Conservation (phyloP, 2,888 invertebrate genomes). For the Stenotaenia linearis region DNA sequence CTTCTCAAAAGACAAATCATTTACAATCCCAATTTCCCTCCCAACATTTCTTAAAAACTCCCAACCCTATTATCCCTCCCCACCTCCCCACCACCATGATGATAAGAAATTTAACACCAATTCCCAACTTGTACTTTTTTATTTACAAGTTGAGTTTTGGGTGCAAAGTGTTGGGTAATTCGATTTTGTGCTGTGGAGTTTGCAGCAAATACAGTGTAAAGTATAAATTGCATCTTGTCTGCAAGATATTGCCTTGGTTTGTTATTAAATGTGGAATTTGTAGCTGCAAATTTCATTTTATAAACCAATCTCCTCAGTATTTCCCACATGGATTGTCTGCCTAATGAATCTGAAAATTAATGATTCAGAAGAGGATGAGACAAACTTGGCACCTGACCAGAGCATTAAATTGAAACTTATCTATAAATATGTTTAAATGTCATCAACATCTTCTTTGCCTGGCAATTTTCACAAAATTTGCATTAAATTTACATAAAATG, state of each 20-base stretch:
- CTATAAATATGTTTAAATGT: background rate
- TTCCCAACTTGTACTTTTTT: background rate
- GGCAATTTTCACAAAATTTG: no score
- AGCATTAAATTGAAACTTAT: background rate
- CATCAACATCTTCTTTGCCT: background rate
- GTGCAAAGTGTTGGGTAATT: conserved; percentile 2
- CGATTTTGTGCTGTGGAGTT: background rate
- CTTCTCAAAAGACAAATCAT: no score
- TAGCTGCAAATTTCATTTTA: conserved; percentile 14
- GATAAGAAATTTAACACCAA: background rate
- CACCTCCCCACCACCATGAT: no score
- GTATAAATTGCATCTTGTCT: conserved; percentile 20
- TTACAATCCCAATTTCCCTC: no score
- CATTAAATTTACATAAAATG: no score
- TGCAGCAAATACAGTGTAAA: background rate
- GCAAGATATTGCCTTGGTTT: background rate
- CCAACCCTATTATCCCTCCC: no score
- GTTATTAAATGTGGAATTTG: conserved; percentile 15
- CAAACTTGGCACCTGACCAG: conserved; percentile 8
- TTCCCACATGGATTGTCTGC: background rate
- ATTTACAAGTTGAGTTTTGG: background rate
- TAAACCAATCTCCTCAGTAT: conserved; percentile 15
- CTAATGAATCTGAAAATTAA: conserved; percentile 14
- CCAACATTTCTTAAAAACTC: no score
- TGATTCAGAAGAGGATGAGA: background rate